Base-by-base conservation (phyloP, 2,797 vertebrate species). In the Paedocypris micromegethes region DNA sequence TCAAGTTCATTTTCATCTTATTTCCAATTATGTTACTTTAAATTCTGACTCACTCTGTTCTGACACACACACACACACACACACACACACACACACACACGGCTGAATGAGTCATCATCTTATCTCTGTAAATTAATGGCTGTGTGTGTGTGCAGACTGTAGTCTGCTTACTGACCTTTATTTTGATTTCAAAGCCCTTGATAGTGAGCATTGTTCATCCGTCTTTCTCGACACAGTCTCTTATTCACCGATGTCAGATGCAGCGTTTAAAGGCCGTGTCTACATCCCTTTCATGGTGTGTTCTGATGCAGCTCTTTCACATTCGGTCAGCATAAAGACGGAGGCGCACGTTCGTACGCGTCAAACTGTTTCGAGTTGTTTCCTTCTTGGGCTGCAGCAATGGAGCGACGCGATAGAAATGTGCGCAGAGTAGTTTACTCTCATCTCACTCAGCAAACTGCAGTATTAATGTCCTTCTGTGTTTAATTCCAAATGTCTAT, bases 131-230 rank as follows among this genome's bases (percentile, higher is more conserved):
- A 9, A 64, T 64, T 51, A 62, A 62, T 68, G 63, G 55, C 5
- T 37, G 38, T 5, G 38, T 72, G 58, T 44, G 42, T 40, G 39
- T 55, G 59, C 3, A 41, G 41, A 46, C 7, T 65, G 8, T 9
- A 51, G 43, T 60, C 42, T 67, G 58, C 69, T 58, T 57, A 60
- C 60, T 72, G 62, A 66, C 41, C 59, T 65, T 48, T 58, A 57
- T 23, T 9, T 45, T 7, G 62, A 56, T 61, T 74, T 60, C 55
- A 56, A 44, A 41, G 23, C 47, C 48, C 59, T 68, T 54, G 56
- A 50, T 65, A 59, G 47, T 37, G 41, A 49, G 41, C 42, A 42
- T 42, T 40, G 45, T 66, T 59, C 8, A 49, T 43, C 63, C 41
- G 37, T 58, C 43, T 45, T 51, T 42, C 46, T 23, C 2, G 51